Percentiles rank a stretch among this genome's conserved stretches.
Evolutionary conservation across 2,113 vertebrate species (phyloP).

Genomic region (Scophthalmus maximus): DNA sequence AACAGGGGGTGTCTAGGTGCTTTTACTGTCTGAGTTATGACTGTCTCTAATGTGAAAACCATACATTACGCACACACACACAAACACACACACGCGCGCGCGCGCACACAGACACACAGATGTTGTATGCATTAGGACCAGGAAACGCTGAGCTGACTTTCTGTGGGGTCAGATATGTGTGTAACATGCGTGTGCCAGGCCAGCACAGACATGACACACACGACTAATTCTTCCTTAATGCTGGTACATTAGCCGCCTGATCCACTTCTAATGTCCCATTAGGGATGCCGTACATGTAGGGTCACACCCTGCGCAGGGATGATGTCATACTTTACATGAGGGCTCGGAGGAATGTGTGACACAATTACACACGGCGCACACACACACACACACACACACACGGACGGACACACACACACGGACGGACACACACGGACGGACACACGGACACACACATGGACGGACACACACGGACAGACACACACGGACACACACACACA

Average conservation of each 20-base stretch:
- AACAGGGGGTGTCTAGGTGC: conserved; percentile 56
- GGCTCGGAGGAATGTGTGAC: conserved; percentile 15
- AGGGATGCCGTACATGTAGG: conserved; percentile 81
- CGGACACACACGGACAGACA: conserved; percentile 6
- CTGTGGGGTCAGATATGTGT: conserved; percentile 47
- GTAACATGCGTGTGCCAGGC: conserved; percentile 52
- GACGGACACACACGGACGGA: no score
- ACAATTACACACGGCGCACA: background rate
- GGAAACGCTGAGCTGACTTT: conserved; percentile 57
- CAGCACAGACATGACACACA: conserved; percentile 63
- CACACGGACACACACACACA: background rate
- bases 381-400: conserved; percentile 4
- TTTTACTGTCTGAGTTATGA: conserved; percentile 74
- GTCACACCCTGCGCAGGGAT: conserved; percentile 77
- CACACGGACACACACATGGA: conserved; percentile 20
- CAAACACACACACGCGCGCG: conserved; percentile 41
- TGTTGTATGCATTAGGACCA: conserved; percentile 51
- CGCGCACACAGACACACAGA: conserved; percentile 47
- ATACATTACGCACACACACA: conserved; percentile 54
- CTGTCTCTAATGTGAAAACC: conserved; percentile 68
- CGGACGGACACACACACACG: background rate
- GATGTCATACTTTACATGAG: conserved; percentile 83
- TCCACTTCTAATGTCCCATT: conserved; percentile 86
- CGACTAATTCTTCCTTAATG: conserved; percentile 78
- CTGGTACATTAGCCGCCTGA: conserved; percentile 76